These are phyloP conservation scores for Drosophila testacea DNA, from an alignment of 2,888 invertebrate species.

Conservation along the genomic window DNA sequence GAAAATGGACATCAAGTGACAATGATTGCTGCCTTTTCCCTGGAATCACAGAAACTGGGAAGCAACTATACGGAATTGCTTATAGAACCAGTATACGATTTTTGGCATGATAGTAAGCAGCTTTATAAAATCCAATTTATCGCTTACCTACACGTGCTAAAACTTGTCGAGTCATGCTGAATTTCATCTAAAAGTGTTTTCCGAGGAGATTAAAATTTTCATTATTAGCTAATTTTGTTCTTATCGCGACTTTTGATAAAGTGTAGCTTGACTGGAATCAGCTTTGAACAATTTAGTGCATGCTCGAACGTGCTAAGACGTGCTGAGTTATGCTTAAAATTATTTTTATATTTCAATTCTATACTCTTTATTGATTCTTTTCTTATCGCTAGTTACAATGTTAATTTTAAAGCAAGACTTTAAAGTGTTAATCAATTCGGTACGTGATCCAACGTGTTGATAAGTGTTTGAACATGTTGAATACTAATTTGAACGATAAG, in stretches of 20 bases:
- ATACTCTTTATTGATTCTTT: too few relatives aligned
- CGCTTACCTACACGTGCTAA: not conserved
- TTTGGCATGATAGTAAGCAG: conserved; percentile 77
- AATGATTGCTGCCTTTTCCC: conserved; percentile 77
- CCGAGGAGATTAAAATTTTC: not conserved
- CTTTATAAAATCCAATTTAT: not conserved
- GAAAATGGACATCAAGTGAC: conserved; percentile 83
- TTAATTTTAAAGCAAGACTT: too few relatives aligned
- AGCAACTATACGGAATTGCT: conserved; percentile 83
- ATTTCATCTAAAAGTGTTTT: not conserved
- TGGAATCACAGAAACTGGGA: conserved; percentile 73
- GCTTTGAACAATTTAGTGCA: too few relatives aligned
- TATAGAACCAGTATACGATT: conserved; percentile 83
- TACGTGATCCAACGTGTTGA: too few relatives aligned
- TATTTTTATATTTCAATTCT: too few relatives aligned
- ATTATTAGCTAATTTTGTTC: not conserved
- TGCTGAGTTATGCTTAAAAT: too few relatives aligned
- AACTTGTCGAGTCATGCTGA: not conserved
- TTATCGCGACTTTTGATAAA: not conserved
- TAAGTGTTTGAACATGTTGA: too few relatives aligned
- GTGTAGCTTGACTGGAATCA: not conserved
- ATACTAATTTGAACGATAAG: too few relatives aligned
- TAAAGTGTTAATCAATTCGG: too few relatives aligned
- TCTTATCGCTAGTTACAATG: too few relatives aligned
- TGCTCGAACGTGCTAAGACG: too few relatives aligned